These are phyloP conservation scores for Pimpla rufipes DNA, from an alignment of 2,888 invertebrate genomes.

Conservation along the genomic window DNA sequence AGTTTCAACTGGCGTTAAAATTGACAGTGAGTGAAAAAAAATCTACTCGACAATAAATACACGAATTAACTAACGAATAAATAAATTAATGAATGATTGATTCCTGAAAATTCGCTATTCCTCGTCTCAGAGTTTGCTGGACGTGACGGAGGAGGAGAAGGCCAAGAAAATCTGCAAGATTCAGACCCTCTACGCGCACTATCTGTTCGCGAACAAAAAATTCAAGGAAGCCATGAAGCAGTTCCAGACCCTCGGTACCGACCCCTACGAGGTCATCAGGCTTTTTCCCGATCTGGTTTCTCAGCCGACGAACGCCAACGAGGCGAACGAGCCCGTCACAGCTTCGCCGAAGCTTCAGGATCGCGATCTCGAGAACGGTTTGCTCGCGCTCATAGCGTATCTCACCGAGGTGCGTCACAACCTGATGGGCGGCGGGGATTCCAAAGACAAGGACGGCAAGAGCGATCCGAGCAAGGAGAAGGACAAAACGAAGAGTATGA, in stretches of 20 bases:
- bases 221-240: conserved; percentile 97
- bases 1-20: conserved; percentile 97
- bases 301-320: conserved; percentile 85
- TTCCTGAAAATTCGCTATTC: too few species aligned
- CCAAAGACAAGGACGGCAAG: conserved; percentile 80
- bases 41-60: background rate
- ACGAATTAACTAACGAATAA: background rate
- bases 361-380: conserved; percentile 94
- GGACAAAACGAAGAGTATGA: conserved; percentile 84
- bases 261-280: conserved; percentile 97
- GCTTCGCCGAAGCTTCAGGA: conserved; percentile 90
- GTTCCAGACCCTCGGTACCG: conserved; percentile 95
- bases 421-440: conserved; percentile 84
- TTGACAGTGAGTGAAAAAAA: conserved; percentile 90
- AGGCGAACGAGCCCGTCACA: conserved; percentile 84
- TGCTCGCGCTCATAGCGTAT: conserved; percentile 95
- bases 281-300: conserved; percentile 96
- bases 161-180: conserved; percentile 94
- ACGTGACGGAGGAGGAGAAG: conserved; percentile 93
- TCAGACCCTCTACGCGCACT: conserved; percentile 95
- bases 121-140: conserved; percentile 93
- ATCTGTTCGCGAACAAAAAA: conserved; percentile 95
- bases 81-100: too few species aligned
- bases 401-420: conserved; percentile 91
- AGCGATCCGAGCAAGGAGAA: conserved; percentile 77